These are phyloP conservation scores for Hyles euphorbiae DNA, from an alignment of 1,140 invertebrate genomes.

Conservation along the genomic window DNA sequence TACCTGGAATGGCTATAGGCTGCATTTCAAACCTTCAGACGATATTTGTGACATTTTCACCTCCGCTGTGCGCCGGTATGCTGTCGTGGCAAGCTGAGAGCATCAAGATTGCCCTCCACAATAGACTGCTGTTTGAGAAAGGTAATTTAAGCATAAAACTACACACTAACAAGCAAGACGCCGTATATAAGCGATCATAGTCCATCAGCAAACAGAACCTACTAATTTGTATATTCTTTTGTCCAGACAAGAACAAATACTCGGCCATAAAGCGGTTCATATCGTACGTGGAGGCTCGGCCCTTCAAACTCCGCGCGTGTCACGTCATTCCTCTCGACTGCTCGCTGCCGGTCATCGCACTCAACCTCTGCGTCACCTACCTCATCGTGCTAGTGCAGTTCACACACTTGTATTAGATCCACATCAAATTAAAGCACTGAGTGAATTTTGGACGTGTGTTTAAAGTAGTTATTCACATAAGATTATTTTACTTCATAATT, in stretches of 20 bases:
- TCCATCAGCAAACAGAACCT: not conserved
- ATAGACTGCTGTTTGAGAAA: not conserved
- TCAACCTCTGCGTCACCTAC: conserved; percentile 29
- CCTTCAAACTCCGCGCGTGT: conserved; percentile 17
- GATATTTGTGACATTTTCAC: not conserved
- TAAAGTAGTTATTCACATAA: too few species aligned
- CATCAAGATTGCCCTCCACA: conserved; percentile 1
- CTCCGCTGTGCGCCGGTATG: not conserved
- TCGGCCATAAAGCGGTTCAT: conserved; percentile 14
- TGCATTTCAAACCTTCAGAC: not conserved
- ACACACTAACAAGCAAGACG: not conserved
- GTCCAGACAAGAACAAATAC: not conserved
- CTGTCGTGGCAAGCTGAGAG: not conserved
- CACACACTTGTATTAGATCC: conserved; percentile 18
- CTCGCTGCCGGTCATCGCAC: conserved; percentile 16
- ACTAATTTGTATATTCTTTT: too few species aligned
- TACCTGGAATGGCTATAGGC: not conserved
- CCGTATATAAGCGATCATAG: not conserved
- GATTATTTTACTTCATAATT: too few species aligned
- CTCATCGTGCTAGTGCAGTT: conserved; percentile 34
- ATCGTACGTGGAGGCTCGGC: conserved; percentile 22
- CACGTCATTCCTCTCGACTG: conserved; percentile 19
- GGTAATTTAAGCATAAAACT: not conserved
- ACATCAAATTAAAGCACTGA: not conserved
- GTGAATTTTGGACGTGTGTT: too few species aligned